Evolutionary conservation across 2,888 invertebrate species (phyloP), one percentile per base, ranked within the genome.

Genomic region (Trachelus tabidus): DNA sequence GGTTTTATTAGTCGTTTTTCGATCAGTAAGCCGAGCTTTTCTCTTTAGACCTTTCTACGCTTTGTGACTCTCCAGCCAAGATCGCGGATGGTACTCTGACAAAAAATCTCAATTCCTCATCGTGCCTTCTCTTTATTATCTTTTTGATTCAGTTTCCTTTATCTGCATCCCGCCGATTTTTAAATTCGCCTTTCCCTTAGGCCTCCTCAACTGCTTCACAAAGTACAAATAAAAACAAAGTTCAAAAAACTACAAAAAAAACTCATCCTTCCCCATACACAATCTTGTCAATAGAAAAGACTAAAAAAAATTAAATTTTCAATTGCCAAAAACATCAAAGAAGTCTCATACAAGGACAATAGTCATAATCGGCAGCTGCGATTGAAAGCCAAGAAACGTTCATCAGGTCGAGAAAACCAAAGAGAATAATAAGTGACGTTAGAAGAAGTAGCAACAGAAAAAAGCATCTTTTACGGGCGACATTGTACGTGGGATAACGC

Each of bases 1-100:
- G 86, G 85, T 87, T 87, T 87, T 87, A 87, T 87, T 86, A 86
- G 84, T 82, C 84, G 84, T 82, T 85, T 81, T 82, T 83, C 82
- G 81, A 82, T 83, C 81, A 81, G 79, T 79, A 80, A 78, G 79
- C 74, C 77, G 74, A 75, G 77, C 80, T 84, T 84, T 83, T 76
- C 82, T 83, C 84, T 83, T 84, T 81, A 83, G 81, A 80, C 33
- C 73, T 78, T 73, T 34, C 56, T 73, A 73, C 73, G 78, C 78
- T 78, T 78, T 76, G 75, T 76, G 76, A 73, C 78, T 75, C 76
- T 56, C 23, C 56, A 56, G 9, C 56, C 23, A 23, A 9, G 56
- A 23, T 9, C 56, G 23, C 56, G 23, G 1, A 56, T 9, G 9
- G 2, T 40, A 56, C 9, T 15, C 56, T 23, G 56, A 15, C 23